Base-by-base conservation (phyloP, 2,888 invertebrate genomes). In the Troides oblongomaculatus region DNA sequence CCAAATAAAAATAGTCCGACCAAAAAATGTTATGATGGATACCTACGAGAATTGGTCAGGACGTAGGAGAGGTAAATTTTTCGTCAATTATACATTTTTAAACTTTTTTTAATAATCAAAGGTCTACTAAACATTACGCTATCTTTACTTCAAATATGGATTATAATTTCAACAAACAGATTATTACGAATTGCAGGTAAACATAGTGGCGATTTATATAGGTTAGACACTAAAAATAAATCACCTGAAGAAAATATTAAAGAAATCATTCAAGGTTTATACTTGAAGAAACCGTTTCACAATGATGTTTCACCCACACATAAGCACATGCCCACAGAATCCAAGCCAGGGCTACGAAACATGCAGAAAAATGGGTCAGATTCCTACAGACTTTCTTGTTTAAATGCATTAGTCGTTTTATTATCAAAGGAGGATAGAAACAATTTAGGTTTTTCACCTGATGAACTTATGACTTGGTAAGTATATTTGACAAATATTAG, bases 361-460 rank as follows among this genome's bases (percentile, higher is more conserved):
- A 82, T 95, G 72, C 94, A 94, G 75, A 94, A 94, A 80, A 94
- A 93, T 81, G 93, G 95, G 72, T 94, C 95, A 72, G 97, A 97
- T 87, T 95, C 94, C 73, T 96, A 95, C 84, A 96, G 96, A 84
- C 93, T 98, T 77, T 96, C 96, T 75, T 97, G 97, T 87, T 94
- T 98, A 80, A 98, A 98, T 93, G 96, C 95, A 72, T 95, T 98
- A 89, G 97, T 97, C 69, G 97, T 97, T 82, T 93, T 98, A 75
- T 91, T 96, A 75, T 92, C 93, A 79, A 94, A 94, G 83, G 93
- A 94, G 82, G 95, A 95, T 77, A 93, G 93, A 78, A 87, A 86
- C 74, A 93, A 94, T 77, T 93, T 96, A 78, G 96, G 96, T 63
- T 96, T 96, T 83, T 94, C 94, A 75, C 93, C 94, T 72, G 96